Percentiles rank a stretch among this genome's conserved stretches.
Conservation (phyloP, 2,113 vertebrate genomes). For the Catagonus wagneri region DNA sequence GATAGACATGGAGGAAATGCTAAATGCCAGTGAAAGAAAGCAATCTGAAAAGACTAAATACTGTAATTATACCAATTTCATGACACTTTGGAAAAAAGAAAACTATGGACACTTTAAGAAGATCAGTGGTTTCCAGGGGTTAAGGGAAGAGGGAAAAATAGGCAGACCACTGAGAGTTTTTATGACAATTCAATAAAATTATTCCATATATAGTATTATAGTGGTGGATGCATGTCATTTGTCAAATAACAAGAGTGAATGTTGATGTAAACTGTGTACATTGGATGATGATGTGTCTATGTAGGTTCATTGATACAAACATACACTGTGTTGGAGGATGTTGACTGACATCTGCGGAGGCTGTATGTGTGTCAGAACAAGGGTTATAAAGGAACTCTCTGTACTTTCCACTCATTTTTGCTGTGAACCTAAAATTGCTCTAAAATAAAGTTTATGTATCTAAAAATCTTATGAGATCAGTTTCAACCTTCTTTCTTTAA, state of each 20-base stretch:
- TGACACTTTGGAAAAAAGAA: neutral
- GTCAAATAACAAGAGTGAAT: neutral
- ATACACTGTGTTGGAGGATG: accelerated
- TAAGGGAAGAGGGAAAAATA: neutral
- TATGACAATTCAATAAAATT: neutral
- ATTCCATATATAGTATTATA: neutral
- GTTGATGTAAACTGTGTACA: neutral
- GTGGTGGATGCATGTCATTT: neutral
- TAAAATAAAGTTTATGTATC: neutral
- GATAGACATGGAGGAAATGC: neutral
- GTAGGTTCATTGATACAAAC: neutral
- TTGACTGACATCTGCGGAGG: too few relatives aligned
- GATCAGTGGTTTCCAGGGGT: neutral
- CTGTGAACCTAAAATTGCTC: neutral
- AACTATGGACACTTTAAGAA: neutral
- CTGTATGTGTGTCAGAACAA: neutral
- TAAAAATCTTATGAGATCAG: neutral
- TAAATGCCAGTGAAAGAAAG: neutral
- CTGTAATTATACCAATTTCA: neutral
- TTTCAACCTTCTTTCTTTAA: neutral
- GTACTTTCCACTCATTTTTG: neutral
- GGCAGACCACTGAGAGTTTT: neutral
- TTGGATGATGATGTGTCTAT: neutral
- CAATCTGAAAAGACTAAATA: neutral
- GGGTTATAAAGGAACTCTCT: too few relatives aligned